Evolutionary conservation across 2,113 vertebrate genomes (phyloP).

Genomic region (Mesocricetus auratus): DNA sequence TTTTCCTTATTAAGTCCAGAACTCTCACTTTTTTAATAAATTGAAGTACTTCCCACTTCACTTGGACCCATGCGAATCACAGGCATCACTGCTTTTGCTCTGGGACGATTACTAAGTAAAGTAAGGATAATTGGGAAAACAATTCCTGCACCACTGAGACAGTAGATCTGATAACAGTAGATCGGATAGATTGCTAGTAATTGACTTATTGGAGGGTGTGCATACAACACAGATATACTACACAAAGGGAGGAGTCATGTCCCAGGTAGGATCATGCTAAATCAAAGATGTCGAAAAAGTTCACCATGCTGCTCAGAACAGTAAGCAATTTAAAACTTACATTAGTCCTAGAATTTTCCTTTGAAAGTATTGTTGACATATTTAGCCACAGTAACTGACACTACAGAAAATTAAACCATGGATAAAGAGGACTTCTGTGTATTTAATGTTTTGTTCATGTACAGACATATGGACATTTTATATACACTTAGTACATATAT

Average conservation of each 20-base stretch:
- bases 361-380: background rate
- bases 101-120: background rate
- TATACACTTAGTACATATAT: background rate
- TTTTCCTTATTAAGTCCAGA: background rate
- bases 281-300: background rate
- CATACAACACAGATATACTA: background rate
- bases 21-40: background rate
- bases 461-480: background rate
- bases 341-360: background rate
- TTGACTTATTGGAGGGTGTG: too few species aligned
- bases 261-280: background rate
- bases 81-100: background rate
- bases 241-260: background rate
- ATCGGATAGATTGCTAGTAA: background rate
- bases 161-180: too few species aligned
- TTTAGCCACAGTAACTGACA: background rate
- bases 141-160: background rate
- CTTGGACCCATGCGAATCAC: background rate
- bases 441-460: background rate
- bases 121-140: background rate
- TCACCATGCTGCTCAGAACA: background rate
- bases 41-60: background rate
- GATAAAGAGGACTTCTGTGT: background rate
- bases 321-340: background rate
- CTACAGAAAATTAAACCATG: background rate